phyloP scores from a whole-genome alignment of 2,113 vertebrate species.

The Terrapene triunguis region DNA sequence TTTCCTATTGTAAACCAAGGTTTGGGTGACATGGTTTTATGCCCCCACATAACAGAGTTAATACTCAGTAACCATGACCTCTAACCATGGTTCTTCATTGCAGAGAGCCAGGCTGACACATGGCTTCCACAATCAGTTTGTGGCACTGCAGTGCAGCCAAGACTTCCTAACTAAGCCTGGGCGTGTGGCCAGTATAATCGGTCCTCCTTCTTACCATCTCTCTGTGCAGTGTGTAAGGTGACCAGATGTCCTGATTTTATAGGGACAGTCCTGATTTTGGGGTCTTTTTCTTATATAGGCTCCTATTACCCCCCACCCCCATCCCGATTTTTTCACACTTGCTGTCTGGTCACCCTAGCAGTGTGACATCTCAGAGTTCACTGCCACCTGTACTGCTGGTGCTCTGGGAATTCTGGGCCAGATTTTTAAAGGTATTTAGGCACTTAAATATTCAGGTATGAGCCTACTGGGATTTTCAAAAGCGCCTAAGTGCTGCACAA shows the following conservation, averaged over 20 bases:
- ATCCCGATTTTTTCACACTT: no score
- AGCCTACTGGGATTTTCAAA: background rate
- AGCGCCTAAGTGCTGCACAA: no score
- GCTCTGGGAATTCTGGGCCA: background rate
- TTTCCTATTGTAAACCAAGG: background rate
- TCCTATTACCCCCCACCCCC: no score
- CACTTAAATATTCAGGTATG: background rate
- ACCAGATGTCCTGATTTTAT: no score
- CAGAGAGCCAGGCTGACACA: background rate
- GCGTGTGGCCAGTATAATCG: accelerated
- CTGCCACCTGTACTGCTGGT: no score
- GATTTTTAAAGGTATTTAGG: background rate
- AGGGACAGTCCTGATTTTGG: no score
- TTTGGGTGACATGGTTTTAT: accelerated
- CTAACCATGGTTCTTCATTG: accelerated
- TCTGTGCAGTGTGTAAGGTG: no score
- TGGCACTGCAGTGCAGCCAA: accelerated
- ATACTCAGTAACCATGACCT: background rate
- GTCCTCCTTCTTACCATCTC: no score
- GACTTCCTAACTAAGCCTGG: background rate
- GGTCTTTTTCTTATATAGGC: no score
- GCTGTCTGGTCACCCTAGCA: no score
- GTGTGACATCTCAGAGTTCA: no score
- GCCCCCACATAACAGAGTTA: accelerated
- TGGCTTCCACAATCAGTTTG: background rate